Base-by-base conservation (phyloP, 92 coral and sea anemone species). In the Siderastrea radians region DNA sequence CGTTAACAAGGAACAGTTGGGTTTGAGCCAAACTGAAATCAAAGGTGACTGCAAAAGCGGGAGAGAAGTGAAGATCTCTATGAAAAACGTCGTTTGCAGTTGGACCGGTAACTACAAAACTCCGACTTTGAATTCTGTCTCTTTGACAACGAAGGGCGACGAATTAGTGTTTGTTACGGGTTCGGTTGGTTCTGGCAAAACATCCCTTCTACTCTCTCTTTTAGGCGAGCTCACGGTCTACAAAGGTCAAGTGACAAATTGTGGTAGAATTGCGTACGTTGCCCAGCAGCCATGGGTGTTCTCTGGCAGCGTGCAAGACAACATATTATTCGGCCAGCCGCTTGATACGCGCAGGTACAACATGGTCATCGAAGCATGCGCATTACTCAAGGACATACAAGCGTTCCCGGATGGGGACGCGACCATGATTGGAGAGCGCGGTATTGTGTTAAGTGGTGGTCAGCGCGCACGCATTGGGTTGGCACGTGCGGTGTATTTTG, bases 251-350 rank as follows among this genome's bases (percentile, higher is more conserved):
- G 53, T 68, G 12, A 53, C 78, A 6, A 44, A 14, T 4, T 3
- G 61, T 9, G 93, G 91, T 10, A 83, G 75, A 26, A 63, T 77
- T 12, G 90, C 84, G 52, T 90, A 81, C 38, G 93, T 86, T 76
- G 87, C 87, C 63, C 93, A 90, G 60, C 79, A 79, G 57, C 90
- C 93, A 1, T 91, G 94, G 94, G 91, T 91, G 38, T 86, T 26
- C 54, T 67, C 91, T 79, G 94, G 94, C 51, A 79, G 91, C 12
- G 38, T 86, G 15, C 91, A 90, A 66, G 94, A 91, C 60, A 91
- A 91, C 68, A 70, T 91, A 5, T 65, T 91, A 63, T 86, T 80
- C 59, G 88, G 89, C 49, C 17, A 89, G 44, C 80, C 87, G 12
- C 80, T 74, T 38, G 91, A 88, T 26, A 82, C 48, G 49, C 75